Base-by-base conservation (phyloP, 2,113 vertebrate genomes). In the Amphiprion percula region DNA sequence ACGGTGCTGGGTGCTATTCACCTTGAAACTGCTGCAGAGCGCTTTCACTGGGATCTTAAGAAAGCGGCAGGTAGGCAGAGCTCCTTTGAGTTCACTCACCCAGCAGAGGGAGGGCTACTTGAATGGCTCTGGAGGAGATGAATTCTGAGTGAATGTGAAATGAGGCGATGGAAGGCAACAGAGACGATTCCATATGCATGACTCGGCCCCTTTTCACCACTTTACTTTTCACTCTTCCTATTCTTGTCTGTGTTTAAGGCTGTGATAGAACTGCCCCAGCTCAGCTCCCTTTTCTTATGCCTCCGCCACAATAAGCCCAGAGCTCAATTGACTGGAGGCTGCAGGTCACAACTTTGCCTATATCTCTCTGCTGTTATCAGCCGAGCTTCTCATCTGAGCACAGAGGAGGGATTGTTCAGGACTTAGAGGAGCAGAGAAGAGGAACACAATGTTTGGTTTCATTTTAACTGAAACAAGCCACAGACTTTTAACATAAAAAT, bases 61-160 rank as follows among this genome's bases (percentile, higher is more conserved):
- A 82, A 88, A 77, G 44, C 28, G 10, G 21, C 60, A 76, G 79
- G 56, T 60, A 86, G 87, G 68, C 72, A 85, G 59, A 75, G 63
- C 56, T 11, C 59, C 69, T 90, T 88, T 90, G 72, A 90, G 80
- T 90, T 82, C 77, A 55, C 66, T 74, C 65, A 55, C 54, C 53
- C 83, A 14, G 68, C 75, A 79, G 74, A 80, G 67, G 79, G 74
- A 82, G 71, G 67, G 75, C 81, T 82, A 52, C 82, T 87, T 87
- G 80, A 92, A 90, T 90, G 84, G 83, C 90, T 77, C 72, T 53
- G 82, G 71, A 79, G 80, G 77, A 82, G 87, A 77, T 77, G 77
- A 80, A 84, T 84, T 79, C 84, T 14, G 52, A 63, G 81, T 74
- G 84, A 91, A 90, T 90, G 64, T 82, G 80, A 88, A 93, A 91